Conservation (phyloP, 1,140 invertebrate species). For the Drosophila ficusphila region DNA sequence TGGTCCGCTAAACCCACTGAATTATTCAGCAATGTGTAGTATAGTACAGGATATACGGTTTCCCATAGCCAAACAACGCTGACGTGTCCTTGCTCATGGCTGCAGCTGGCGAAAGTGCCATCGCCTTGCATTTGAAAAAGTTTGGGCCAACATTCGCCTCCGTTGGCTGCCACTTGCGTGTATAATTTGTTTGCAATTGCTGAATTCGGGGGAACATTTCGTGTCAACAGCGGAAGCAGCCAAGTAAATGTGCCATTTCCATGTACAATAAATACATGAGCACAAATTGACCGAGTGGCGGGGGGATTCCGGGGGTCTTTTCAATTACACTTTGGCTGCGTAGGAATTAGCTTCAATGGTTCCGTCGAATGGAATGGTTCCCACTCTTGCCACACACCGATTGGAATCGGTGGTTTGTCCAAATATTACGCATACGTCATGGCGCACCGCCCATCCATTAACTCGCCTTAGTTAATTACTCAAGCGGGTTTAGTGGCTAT, state of each 20-base stretch:
- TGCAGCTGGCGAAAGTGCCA: conserved; percentile 53
- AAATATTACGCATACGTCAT: conserved; percentile 64
- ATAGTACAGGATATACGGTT: conserved; percentile 7
- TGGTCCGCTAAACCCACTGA: neutral
- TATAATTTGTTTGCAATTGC: conserved; percentile 31
- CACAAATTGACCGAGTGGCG: conserved; percentile 37
- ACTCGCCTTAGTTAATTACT: conserved; percentile 44
- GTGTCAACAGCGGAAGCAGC: conserved; percentile 74
- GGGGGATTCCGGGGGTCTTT: neutral
- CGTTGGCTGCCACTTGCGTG: conserved; percentile 36
- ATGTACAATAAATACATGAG: conserved; percentile 59
- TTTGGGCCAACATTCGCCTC: conserved; percentile 21
- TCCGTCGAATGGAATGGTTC: no score
- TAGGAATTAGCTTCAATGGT: conserved; percentile 24
- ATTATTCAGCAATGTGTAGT: conserved; percentile 24
- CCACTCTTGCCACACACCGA: neutral
- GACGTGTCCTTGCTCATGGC: conserved; percentile 38
- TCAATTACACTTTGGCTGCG: conserved; percentile 3
- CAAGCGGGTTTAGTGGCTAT: conserved; percentile 22
- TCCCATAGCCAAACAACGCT: conserved; percentile 9
- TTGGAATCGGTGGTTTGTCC: conserved; percentile 43
- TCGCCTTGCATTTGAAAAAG: conserved; percentile 32
- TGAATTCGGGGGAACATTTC: conserved; percentile 48
- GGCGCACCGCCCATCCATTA: conserved; percentile 60
- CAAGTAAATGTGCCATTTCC: conserved; percentile 71